Evolutionary conservation across 2,797 vertebrate genomes (phyloP), one percentile per base, ranked within the genome.

Genomic region (Phrynocephalus guinanensis): DNA sequence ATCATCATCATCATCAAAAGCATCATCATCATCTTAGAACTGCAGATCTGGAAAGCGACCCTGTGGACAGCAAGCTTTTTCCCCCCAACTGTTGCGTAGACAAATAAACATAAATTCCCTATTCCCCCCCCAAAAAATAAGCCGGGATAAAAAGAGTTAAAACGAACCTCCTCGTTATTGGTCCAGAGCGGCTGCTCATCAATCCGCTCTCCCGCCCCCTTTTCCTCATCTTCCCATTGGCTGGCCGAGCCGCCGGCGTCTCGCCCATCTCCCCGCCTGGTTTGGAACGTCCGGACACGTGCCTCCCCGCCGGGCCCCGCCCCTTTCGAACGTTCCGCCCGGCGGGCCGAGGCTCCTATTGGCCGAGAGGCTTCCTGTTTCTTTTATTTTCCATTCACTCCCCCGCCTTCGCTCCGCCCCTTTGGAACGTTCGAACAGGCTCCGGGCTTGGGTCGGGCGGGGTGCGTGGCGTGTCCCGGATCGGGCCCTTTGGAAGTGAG

Each of bases 231-330:
- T 8, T 15, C 13, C 80, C 33, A 73, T 83, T 90, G 83, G 89
- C 26, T 20, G 38, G 13, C 33, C 50, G 22, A 33, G 15, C 2
- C 13, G 1, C 15, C 1, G 8, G 3, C 18, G 1, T 16, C 0
- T 33, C n/a, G 16, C 4, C 10, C 20, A 0, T 3, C n/a, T 1
- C 8, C 15, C 73, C 81, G 6, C 67, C 86, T 48, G 6, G 50
- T 63, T 71, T 83, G 50, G 82, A 82, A 84, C 67, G 52, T 5
- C 11, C 75, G 24, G 28, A 18, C 1, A 0, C 5, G 1, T 10
- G 1, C 24, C 28, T 1, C 15, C 1, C 71, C 6, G 11, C 26
- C 5, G 6, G 26, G 44, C 30, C 67, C 33, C 75, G 67, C 86
- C 82, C 60, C 33, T 63, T 79, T 84, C 33, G 86, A 72, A 84